A percentile compares a stretch with the other conserved stretches of the same genome.
phyloP scores from a whole-genome alignment of 1,140 invertebrate species.

The Globodera ellingtonae region DNA sequence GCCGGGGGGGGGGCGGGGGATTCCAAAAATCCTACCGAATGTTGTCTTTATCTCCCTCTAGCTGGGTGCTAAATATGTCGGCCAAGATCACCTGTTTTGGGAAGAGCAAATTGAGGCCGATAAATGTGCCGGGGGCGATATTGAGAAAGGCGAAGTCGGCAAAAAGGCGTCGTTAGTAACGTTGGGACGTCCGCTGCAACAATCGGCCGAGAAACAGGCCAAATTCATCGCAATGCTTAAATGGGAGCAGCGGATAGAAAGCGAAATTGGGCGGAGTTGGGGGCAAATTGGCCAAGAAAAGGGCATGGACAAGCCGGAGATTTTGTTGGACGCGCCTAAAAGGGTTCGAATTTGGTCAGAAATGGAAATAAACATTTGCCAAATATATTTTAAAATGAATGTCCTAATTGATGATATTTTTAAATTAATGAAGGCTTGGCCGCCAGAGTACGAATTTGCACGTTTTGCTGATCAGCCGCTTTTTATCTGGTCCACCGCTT shows the following conservation, averaged over 20 bases:
- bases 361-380: background rate
- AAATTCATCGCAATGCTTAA: constrained; percentile 2
- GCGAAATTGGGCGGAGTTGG: background rate
- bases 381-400: background rate
- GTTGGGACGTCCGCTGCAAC: background rate
- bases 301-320: background rate
- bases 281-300: background rate
- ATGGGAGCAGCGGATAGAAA: background rate
- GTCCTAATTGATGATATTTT: background rate
- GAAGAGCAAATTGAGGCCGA: background rate
- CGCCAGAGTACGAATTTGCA: background rate
- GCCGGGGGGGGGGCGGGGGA: background rate
- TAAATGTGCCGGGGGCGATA: background rate
- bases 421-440: background rate
- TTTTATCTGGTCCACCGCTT: background rate
- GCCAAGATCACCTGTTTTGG: constrained; percentile 23
- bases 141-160: background rate
- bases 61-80: constrained; percentile 44
- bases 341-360: background rate
- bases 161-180: background rate
- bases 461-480: background rate
- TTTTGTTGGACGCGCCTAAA: background rate
- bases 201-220: background rate
- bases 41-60: background rate
- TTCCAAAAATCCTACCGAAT: background rate